A percentile compares a stretch with the other conserved stretches of the same genome.
phyloP scores from a whole-genome alignment of 2,113 vertebrate species.

The Hemibagrus wyckioides region DNA sequence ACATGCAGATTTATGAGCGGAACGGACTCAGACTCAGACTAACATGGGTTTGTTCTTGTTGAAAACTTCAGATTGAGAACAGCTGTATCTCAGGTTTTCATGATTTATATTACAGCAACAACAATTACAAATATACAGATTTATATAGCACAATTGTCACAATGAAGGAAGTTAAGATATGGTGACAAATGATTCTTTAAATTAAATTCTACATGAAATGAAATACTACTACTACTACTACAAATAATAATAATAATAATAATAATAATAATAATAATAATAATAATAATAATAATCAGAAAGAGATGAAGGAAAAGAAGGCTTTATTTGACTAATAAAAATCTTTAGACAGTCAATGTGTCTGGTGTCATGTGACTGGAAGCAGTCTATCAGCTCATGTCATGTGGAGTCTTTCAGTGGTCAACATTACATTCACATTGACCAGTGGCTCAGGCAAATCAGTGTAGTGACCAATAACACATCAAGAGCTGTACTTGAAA shows the following conservation, averaged over 20 bases:
- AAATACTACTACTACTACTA: not conserved
- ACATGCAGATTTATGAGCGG: not conserved
- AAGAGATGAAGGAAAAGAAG: not conserved
- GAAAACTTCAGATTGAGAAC: not conserved
- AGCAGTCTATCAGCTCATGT: not conserved
- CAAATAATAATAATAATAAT: not conserved
- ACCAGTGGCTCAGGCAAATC: not conserved
- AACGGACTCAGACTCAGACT: not conserved
- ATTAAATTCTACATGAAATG: not conserved
- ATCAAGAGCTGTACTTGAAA: not conserved
- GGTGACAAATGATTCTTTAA: not conserved
- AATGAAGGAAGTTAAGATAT: not conserved
- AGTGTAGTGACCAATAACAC: not conserved
- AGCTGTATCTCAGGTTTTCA: not conserved
- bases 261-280: too few species aligned
- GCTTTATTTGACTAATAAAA: not conserved
- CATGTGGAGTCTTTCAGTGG: too few species aligned
- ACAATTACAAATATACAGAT: not conserved
- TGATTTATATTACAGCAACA: not conserved
- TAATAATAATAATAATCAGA: not conserved
- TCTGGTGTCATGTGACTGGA: not conserved
- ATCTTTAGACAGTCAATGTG: not conserved
- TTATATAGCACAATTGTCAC: not conserved
- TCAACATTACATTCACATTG: not conserved
- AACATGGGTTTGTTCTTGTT: not conserved